Evolutionary conservation across 2,113 vertebrate species (phyloP).

Genomic region (Upupa epops): DNA sequence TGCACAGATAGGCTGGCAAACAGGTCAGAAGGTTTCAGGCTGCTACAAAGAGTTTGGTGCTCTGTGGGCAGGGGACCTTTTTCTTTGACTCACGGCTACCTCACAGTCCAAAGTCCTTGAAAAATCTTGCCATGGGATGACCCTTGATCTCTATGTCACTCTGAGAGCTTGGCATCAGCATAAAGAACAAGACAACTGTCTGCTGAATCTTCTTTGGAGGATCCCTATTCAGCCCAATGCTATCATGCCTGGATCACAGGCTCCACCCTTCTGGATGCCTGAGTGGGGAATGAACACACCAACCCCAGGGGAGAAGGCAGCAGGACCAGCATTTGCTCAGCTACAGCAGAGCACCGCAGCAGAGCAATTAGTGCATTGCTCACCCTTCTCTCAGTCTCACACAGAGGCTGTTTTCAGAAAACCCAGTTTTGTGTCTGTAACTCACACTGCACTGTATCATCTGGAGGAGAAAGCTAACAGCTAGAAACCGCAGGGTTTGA

Average conservation of each 20-base stretch:
- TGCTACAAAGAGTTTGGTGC: background rate
- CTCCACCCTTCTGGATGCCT: background rate
- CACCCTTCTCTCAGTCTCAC: background rate
- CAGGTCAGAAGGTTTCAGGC: background rate
- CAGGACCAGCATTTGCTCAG: background rate
- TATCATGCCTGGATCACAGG: accelerated
- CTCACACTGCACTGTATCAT: background rate
- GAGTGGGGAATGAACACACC: background rate
- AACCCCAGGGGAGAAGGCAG: background rate
- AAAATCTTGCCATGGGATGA: background rate
- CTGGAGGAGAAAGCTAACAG: background rate
- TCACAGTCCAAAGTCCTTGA: background rate
- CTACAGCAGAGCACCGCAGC: background rate
- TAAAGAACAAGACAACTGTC: background rate
- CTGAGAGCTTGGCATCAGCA: background rate
- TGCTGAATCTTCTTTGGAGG: background rate
- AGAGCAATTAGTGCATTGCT: background rate
- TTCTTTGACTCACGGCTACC: background rate
- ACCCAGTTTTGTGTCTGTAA: background rate
- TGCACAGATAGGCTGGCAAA: background rate
- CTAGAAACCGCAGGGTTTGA: accelerated
- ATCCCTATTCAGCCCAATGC: background rate
- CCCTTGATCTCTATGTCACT: background rate
- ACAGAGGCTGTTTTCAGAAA: background rate
- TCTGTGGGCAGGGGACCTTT: background rate